Evolutionary conservation across 2,797 vertebrate genomes (phyloP), one percentile per base, ranked within the genome.

Genomic region (Oreonectes daqikongensis): DNA sequence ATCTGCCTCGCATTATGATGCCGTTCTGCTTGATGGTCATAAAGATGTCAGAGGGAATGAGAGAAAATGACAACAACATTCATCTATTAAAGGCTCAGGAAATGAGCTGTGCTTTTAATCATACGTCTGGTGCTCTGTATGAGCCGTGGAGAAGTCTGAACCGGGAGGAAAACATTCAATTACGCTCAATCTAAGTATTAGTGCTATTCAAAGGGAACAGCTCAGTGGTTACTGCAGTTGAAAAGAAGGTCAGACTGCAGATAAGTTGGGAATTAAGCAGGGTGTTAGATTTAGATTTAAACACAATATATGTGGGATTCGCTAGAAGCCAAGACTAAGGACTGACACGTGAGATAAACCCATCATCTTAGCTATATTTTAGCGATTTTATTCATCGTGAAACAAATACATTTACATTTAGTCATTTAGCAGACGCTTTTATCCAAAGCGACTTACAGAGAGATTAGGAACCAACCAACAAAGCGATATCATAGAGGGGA

Each of bases 71-170:
- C 42, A 71, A 17, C 40, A 59, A 30, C 38, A 44, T 46, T n/a
- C n/a, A 60, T 26, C 15, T 5, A 20, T 15, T 72, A 15, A 72
- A 60, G 69, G 18, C 18, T 26, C 14, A 6, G 40, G 40, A 61
- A 26, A 61, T 48, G 5, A 71, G 53, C 12, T n/a, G 20, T 72
- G 11, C 12, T 42, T 24, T 15, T 60, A 42, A 71, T 60, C 42
- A 32, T 60, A 44, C 1, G 8, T 42, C 30, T 22, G 42, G 12
- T 8, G 15, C 69, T 46, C 55, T 3, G 24, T 30, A 22, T n/a
- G 24, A 60, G 44, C 40, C 8, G 15, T 59, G 10, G 2, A 32
- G 18, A 72, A 32, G 26, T n/a, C 28, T 42, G 26, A 71, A 72
- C 40, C n/a, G 24, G 6, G 5, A 44, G 10, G n/a, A 14, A 71